A percentile compares a stretch with the other conserved stretches of the same genome.
phyloP scores from a whole-genome alignment of 2,113 vertebrate genomes.

The Nasalis larvatus region DNA sequence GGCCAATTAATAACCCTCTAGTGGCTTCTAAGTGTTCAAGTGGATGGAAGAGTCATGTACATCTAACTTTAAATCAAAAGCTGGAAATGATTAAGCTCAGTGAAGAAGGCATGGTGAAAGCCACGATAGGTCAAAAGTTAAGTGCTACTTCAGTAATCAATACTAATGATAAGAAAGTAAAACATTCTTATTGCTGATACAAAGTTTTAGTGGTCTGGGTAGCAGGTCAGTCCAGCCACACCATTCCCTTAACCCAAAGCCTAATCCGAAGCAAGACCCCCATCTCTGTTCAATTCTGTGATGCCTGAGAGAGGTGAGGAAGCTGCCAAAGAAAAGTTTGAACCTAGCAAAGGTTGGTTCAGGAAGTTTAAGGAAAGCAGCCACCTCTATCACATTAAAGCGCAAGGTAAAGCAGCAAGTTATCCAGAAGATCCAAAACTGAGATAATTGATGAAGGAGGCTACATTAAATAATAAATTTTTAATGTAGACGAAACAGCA shows the following conservation, averaged over 20 bases:
- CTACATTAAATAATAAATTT: neutral
- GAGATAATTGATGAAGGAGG: neutral
- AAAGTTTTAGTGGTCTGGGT: neutral
- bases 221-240: neutral
- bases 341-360: neutral
- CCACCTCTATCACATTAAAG: neutral
- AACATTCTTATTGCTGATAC: neutral
- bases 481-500: neutral
- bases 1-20: neutral
- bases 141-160: neutral
- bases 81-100: neutral
- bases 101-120: neutral
- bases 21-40: neutral
- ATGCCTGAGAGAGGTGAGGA: neutral
- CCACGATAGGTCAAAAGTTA: neutral
- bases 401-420: neutral
- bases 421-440: neutral
- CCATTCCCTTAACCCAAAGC: neutral
- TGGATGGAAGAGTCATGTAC: neutral
- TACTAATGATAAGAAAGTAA: neutral
- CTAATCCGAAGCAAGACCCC: neutral
- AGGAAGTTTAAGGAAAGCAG: neutral
- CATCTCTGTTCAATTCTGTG: neutral
- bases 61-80: neutral
- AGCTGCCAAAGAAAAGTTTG: neutral